Conservation (phyloP, 1,140 invertebrate genomes). For the Drosophila kepulauana region DNA sequence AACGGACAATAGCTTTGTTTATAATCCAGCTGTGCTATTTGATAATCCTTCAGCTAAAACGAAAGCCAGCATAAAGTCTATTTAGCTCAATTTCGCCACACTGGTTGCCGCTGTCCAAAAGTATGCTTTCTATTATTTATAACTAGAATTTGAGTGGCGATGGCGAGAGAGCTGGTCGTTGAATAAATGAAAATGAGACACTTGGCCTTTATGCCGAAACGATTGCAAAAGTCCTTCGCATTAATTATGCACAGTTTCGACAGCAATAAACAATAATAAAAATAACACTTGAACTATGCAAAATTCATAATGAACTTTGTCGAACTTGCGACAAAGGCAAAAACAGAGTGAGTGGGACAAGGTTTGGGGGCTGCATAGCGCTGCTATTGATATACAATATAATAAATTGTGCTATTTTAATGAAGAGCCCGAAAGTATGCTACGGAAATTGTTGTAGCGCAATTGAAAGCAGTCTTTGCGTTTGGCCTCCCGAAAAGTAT, state of each 20-base stretch:
- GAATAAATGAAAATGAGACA: conserved; percentile 7
- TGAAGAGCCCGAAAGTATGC: conserved; percentile 20
- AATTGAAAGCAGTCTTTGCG: conserved; percentile 11
- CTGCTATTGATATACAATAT: conserved; percentile 7
- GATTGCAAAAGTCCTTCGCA: conserved; percentile 7
- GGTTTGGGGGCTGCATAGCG: background rate
- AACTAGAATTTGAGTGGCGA: background rate
- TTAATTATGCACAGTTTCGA: conserved; percentile 13
- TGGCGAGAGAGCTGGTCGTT: background rate
- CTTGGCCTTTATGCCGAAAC: conserved; percentile 8
- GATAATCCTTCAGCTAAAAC: background rate
- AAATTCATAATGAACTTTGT: conserved; percentile 2
- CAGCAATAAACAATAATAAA: background rate
- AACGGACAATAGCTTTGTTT: background rate
- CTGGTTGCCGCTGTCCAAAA: background rate
- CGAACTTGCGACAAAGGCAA: background rate
- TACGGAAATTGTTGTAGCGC: conserved; percentile 21
- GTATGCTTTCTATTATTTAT: conserved; percentile 1
- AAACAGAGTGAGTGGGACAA: background rate
- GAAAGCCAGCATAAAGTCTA: background rate
- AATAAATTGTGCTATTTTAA: conserved; percentile 21
- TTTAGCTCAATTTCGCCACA: background rate
- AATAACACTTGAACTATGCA: conserved; percentile 9
- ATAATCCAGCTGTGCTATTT: background rate
- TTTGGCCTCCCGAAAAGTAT: conserved; percentile 19